Base-by-base conservation (phyloP, 2,797 vertebrate species). In the Syngnathus rostellatus region DNA sequence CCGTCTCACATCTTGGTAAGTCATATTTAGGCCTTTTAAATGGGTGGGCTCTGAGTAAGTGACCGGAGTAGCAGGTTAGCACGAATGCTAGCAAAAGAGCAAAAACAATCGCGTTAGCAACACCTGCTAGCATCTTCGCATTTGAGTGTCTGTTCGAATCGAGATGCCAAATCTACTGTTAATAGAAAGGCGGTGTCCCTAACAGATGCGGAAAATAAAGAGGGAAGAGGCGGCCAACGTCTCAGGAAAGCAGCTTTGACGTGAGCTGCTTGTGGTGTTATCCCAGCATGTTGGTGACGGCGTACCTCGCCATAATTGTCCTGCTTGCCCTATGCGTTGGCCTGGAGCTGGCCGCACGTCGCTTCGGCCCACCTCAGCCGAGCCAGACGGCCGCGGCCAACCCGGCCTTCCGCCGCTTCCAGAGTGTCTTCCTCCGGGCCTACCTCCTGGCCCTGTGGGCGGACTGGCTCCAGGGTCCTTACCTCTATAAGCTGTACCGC, bases 391-490 rank as follows among this genome's bases (percentile, higher is more conserved):
- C 93, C 7, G 85, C 87, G n/a, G 91, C 91, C 80, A 97, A 97
- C 81, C 94, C 94, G 0, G 93, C 88, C 14, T 97, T 96, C 76
- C 88, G 91, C n/a, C 80, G 80, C 12, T 97, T 96, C 83, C 95
- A 97, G 75, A 82, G 79, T 39, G 81, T 92, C 57, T 97, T 95
- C 68, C 92, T 94, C 67, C 89, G 90, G 43, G 92, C 92, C 31
- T 97, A 97, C 78, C 93, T 97, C 43, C 80, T 94, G 78, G 95
- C 94, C 2, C 83, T 97, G 77, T 95, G 93, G 71, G 93, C 95
- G 14, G 95, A 97, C 85, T 97, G 95, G 95, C 90, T 97, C 60
- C 95, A 97, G 83, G 95, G 94, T 12, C 95, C 95, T 17, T 97
- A 96, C 82, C 92, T 97, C 64, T 97, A 96, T 84, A 96, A 96